Evolutionary conservation across 2,797 vertebrate genomes (phyloP).

Genomic region (Sebastes minor): DNA sequence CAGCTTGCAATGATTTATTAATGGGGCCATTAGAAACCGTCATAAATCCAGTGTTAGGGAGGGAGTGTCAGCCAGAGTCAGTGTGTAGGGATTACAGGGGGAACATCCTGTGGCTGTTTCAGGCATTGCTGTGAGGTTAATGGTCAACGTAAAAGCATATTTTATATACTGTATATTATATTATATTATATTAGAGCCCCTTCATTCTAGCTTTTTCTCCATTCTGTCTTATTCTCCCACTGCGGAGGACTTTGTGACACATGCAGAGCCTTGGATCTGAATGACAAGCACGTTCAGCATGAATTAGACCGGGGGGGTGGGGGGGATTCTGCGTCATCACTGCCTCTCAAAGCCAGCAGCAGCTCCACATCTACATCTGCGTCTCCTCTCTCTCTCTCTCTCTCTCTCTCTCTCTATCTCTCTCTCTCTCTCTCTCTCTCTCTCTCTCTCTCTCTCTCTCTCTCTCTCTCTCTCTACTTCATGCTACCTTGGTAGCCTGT

Average conservation of each 20-base stretch:
- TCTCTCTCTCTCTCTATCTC: no score
- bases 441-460: not conserved
- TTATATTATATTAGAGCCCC: not conserved
- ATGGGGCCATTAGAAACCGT: constrained; percentile 59
- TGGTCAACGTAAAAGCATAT: not conserved
- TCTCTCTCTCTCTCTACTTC: not conserved
- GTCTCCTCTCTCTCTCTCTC: not conserved
- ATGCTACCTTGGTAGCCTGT: constrained; percentile 15
- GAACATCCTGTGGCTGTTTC: not conserved
- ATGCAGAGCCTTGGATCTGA: constrained; percentile 51
- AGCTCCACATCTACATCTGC: not conserved
- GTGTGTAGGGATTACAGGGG: not conserved
- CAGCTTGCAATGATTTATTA: constrained; percentile 67
- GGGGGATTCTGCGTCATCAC: constrained; percentile 50
- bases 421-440: not conserved
- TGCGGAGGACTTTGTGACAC: constrained; percentile 52
- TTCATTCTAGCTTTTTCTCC: not conserved
- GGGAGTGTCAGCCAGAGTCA: constrained; percentile 29
- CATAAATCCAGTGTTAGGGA: constrained; percentile 26
- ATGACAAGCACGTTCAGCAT: constrained; percentile 51
- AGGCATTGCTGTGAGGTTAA: not conserved
- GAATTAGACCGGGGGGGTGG: constrained; percentile 3
- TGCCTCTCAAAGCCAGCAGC: constrained; percentile 28
- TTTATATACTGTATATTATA: not conserved
- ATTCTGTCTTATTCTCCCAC: constrained; percentile 10